A percentile compares a stretch with the other conserved stretches of the same genome.
These are phyloP conservation scores for Leptinotarsa tumamoca DNA, from an alignment of 2,888 invertebrate genomes.

Conservation along the genomic window DNA sequence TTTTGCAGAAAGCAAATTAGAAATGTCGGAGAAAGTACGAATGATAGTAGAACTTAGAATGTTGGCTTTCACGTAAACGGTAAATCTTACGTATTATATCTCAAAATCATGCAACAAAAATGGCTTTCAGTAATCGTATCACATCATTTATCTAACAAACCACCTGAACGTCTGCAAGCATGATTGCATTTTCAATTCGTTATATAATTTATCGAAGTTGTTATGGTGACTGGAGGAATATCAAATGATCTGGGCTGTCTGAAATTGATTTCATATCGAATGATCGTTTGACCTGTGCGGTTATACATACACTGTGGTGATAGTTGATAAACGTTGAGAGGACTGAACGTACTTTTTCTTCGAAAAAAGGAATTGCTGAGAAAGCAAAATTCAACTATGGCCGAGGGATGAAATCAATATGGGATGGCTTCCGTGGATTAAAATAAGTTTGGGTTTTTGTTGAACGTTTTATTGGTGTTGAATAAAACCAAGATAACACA, in stretches of 20 bases:
- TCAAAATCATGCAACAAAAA: constrained; percentile 18
- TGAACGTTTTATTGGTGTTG: no score
- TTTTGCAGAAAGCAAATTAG: constrained; percentile 15
- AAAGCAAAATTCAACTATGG: no score
- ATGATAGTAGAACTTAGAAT: constrained; percentile 20
- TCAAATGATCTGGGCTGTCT: background rate
- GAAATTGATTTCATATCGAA: constrained; percentile 7
- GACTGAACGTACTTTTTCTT: no score
- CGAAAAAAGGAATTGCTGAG: no score
- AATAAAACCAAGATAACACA: no score
- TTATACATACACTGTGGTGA: no score
- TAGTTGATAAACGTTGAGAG: no score
- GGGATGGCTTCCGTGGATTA: no score
- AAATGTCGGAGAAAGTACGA: constrained; percentile 17
- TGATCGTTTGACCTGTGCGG: background rate
- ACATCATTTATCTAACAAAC: constrained; percentile 20
- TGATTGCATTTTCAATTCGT: constrained; percentile 14
- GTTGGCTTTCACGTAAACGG: constrained; percentile 20
- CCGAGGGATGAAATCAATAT: no score
- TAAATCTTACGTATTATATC: constrained; percentile 20
- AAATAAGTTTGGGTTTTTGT: no score
- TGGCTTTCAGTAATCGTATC: constrained; percentile 14
- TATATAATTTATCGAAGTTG: constrained; percentile 12
- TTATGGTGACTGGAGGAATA: constrained; percentile 6
- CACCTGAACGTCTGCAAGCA: constrained; percentile 17